These are phyloP conservation scores for Drosophila orena DNA, from an alignment of 1,140 invertebrate species.

Conservation along the genomic window DNA sequence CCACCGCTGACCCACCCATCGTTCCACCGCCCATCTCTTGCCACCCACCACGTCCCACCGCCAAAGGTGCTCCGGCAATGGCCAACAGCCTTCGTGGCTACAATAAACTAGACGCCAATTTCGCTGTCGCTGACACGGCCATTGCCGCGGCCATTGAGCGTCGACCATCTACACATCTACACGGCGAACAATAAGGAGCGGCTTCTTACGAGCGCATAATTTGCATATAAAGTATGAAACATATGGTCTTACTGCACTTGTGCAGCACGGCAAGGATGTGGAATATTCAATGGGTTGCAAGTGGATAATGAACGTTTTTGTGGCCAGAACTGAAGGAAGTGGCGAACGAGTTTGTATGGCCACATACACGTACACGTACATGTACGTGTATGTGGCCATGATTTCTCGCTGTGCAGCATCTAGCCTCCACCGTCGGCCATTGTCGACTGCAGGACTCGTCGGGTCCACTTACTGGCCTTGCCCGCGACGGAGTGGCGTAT, in stretches of 20 bases:
- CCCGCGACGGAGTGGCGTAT: constrained; percentile 40
- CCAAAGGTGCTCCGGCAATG: constrained; percentile 47
- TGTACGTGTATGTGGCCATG: neutral
- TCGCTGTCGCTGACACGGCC: constrained; percentile 49
- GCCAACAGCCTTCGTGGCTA: constrained; percentile 55
- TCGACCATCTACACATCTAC: constrained; percentile 26
- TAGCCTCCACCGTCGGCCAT: constrained; percentile 39
- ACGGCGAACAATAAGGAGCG: constrained; percentile 1
- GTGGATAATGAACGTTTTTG: neutral
- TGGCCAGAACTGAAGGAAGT: neutral
- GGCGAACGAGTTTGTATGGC: no score
- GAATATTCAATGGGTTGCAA: neutral
- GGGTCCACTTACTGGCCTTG: constrained; percentile 46
- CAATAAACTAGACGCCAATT: constrained; percentile 60
- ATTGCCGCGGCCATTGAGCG: constrained; percentile 41
- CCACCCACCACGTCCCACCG: constrained; percentile 24
- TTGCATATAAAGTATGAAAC: neutral
- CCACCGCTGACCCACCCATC: constrained; percentile 17
- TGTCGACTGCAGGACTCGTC: constrained; percentile 38
- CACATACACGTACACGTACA: no score
- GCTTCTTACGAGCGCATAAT: neutral
- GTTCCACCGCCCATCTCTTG: neutral
- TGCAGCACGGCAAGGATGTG: neutral
- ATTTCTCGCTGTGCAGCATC: constrained; percentile 16
- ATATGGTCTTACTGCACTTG: neutral